Evolutionary conservation across 2,888 invertebrate genomes (phyloP), one percentile per base, ranked within the genome.

Genomic region (Ptychoptera albimana): DNA sequence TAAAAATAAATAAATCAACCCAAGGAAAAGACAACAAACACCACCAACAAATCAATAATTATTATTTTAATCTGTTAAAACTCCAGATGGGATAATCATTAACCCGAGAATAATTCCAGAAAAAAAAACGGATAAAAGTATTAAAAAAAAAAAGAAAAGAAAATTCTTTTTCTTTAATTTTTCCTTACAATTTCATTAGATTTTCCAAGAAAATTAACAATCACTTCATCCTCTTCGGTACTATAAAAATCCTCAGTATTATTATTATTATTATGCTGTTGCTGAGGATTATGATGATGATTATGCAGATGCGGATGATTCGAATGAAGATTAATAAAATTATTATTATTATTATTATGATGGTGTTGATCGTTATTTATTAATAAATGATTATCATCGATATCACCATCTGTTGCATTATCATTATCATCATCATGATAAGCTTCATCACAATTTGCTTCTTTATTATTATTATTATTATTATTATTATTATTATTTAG

Each of bases 161-260:
- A 37, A 35, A 9, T n/a, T n/a, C n/a, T n/a, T n/a, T n/a, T n/a
- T n/a, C n/a, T n/a, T n/a, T n/a, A n/a, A n/a, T n/a, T n/a, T 31
- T 11, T 37, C 54, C 57, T 53, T 61, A 62, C 61, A 55, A 60
- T 58, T 52, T 55, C 55, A 57, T 60, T 60, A 39, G 57, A 54
- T 54, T 57, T 57, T 48, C 56, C 61, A 49, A 62, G 52, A 50
- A 60, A 59, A 48, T 60, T 55, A 34, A 60, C 58, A 48, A 62
- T 55, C 37, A 58, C 48, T 50, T 56, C 57, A 50, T 59, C 55
- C 32, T 59, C 23, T 23, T 23, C 23, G 3, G 23, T 23, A 23
- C 23, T 23, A 23, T 23, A 5, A 23, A 23, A 23, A 23, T 23
- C 23, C 3, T 23, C 23, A 23, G 2, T 6, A 34, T 34, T n/a